These are phyloP conservation scores for Budorcas taxicolor DNA, from an alignment of 2,113 vertebrate genomes.

Conservation along the genomic window DNA sequence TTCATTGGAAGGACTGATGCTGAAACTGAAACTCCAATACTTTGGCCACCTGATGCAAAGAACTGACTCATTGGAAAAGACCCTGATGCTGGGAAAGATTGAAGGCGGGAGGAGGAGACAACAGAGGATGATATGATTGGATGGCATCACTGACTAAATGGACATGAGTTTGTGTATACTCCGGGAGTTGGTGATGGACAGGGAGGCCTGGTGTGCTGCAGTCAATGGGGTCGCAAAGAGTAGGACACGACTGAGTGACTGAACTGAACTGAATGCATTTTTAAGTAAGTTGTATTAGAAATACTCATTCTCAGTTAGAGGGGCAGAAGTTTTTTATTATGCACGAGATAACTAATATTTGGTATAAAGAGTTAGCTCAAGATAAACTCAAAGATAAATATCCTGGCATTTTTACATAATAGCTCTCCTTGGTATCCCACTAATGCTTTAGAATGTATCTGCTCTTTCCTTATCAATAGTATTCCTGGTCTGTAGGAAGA, in stretches of 20 bases:
- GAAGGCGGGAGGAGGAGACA: no score
- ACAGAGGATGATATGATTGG: background rate
- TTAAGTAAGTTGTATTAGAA: background rate
- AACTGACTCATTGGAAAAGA: no score
- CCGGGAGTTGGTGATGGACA: background rate
- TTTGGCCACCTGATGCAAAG: no score
- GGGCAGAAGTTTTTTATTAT: background rate
- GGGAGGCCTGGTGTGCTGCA: background rate
- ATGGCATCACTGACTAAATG: background rate
- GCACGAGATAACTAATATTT: background rate
- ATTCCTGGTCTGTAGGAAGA: background rate
- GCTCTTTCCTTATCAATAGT: constrained; percentile 13
- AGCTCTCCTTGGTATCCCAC: background rate
- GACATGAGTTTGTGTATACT: background rate
- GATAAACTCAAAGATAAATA: constrained; percentile 30
- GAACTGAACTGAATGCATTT: background rate
- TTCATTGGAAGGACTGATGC: no score
- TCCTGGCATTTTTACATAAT: constrained; percentile 19
- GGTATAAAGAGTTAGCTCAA: background rate
- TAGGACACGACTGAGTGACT: background rate
- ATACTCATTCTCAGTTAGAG: background rate
- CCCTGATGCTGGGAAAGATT: no score
- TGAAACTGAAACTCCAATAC: no score
- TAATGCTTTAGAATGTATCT: constrained; percentile 25
- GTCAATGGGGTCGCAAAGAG: background rate